Evolutionary conservation across 2,797 vertebrate genomes (phyloP).

Genomic region (Sebastes cheni): DNA sequence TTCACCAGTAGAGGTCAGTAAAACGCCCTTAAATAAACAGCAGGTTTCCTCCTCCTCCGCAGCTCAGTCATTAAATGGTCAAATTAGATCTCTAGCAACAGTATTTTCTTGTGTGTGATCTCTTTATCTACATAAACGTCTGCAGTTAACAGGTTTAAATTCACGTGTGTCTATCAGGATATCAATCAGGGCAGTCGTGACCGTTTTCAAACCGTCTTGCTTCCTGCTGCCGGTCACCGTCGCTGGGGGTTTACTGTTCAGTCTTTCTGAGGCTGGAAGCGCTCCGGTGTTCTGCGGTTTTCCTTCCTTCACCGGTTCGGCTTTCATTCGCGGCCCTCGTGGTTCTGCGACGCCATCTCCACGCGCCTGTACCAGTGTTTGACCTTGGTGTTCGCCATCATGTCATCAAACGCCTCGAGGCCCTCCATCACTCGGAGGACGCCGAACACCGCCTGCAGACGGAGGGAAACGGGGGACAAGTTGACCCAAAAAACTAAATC

Average conservation of each 20-base stretch:
- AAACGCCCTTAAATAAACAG: neutral
- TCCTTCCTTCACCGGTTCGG: neutral
- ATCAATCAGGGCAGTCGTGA: neutral
- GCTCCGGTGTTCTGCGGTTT: neutral
- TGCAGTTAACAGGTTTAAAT: neutral
- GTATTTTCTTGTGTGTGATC: neutral
- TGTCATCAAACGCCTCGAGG: conserved; percentile 92
- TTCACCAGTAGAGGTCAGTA: conserved; percentile 26
- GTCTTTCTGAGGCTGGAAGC: conserved; percentile 11
- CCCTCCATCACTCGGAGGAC: conserved; percentile 96
- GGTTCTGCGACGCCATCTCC: conserved; percentile 81
- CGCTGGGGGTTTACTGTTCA: neutral
- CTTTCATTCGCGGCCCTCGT: conserved; percentile 58
- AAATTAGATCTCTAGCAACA: neutral
- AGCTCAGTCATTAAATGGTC: neutral
- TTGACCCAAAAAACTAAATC: neutral
- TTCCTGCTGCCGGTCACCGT: neutral
- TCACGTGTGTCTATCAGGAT: neutral
- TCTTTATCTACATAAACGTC: neutral
- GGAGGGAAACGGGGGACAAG: neutral
- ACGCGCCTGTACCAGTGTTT: conserved; percentile 91
- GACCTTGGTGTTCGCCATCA: conserved; percentile 92
- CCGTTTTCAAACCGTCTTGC: neutral
- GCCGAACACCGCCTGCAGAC: conserved; percentile 91
- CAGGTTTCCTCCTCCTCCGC: neutral